phyloP scores from a whole-genome alignment of 2,888 invertebrate species.

The Nemapogon koenigi region DNA sequence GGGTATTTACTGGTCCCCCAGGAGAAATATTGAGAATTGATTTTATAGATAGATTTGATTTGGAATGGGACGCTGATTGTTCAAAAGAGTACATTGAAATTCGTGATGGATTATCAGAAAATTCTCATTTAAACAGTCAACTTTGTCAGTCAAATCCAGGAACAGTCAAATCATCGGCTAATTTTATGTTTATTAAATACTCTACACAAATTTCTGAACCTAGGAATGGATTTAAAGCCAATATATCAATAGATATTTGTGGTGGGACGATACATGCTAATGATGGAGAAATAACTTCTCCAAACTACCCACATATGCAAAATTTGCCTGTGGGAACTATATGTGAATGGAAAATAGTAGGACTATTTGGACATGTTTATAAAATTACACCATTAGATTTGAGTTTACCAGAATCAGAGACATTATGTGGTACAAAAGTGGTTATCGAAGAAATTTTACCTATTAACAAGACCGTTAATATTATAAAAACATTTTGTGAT shows the following conservation, averaged over 20 bases:
- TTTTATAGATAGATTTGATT: slow-evolving; percentile 77
- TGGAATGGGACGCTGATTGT: slow-evolving; percentile 44
- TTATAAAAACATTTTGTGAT: slow-evolving; percentile 32
- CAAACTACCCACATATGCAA: slow-evolving; percentile 67
- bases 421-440: slow-evolving; percentile 36
- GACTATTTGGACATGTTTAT: slow-evolving; percentile 51
- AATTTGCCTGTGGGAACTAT: slow-evolving; percentile 60
- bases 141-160: slow-evolving; percentile 70
- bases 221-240: slow-evolving; percentile 78
- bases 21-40: slow-evolving; percentile 79
- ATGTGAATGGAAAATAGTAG: slow-evolving; percentile 77
- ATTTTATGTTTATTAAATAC: slow-evolving; percentile 74
- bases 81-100: slow-evolving; percentile 75
- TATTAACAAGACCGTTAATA: slow-evolving; percentile 27
- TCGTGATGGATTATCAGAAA: slow-evolving; percentile 79
- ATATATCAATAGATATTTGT: slow-evolving; percentile 66
- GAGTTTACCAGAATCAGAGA: slow-evolving; percentile 31
- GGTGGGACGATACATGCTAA: slow-evolving; percentile 69
- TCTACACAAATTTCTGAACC: slow-evolving; percentile 73
- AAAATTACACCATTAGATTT: slow-evolving; percentile 28
- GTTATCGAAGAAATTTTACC: slow-evolving; percentile 35
- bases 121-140: slow-evolving; percentile 69
- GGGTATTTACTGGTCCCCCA: slow-evolving; percentile 76
- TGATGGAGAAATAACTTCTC: slow-evolving; percentile 70
- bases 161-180: slow-evolving; percentile 68